Evolutionary conservation across 2,888 invertebrate species (phyloP), one percentile per base, ranked within the genome.

Genomic region (Oligia latruncula): DNA sequence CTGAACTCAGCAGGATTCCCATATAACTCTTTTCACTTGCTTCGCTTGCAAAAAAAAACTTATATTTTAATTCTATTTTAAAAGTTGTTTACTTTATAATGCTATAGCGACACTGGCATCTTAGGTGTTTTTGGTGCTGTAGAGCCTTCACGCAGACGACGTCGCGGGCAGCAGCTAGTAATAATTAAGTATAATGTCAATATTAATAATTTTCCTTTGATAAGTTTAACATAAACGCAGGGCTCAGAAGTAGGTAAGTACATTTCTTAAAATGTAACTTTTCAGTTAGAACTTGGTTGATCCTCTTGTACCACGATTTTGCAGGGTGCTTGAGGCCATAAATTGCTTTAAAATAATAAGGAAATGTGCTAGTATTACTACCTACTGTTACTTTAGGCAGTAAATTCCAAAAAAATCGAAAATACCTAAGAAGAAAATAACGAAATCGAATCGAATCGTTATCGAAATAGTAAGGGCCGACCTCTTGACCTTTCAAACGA

Each of bases 401-500:
- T 64, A 11, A 29, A 9, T 68, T 76, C 58, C 60, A 71, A 43
- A 49, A 40, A 40, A 40, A 40, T 40, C 40, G 40, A 40, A 40
- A 4, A 40, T 29, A 29, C 29, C 29, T 40, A 40, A 40, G 40
- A 40, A 5, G 4, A 40, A 40, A 40, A 40, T 40, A 40, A 40
- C 40, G 40, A 40, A 40, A 40, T 5, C 40, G 40, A 40, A 40
- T 40, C 40, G 40, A 40, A 40, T 40, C 40, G 40, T 40, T 40
- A 5, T 64, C 8, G 23, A 78, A 68, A 83, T 49, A 35, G 46
- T 67, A 72, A 35, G 23, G 35, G 2, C 52, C 23, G 40, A 20
- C 83, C 35, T 84, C 65, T 66, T 73, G 52, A 70, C 58, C 72
- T 83, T 73, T 70, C 40, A 17, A 82, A 62, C 23, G 64, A 60